Evolutionary conservation across 2,113 vertebrate genomes (phyloP), one percentile per base, ranked within the genome.

Genomic region (Girardinichthys multiradiatus): DNA sequence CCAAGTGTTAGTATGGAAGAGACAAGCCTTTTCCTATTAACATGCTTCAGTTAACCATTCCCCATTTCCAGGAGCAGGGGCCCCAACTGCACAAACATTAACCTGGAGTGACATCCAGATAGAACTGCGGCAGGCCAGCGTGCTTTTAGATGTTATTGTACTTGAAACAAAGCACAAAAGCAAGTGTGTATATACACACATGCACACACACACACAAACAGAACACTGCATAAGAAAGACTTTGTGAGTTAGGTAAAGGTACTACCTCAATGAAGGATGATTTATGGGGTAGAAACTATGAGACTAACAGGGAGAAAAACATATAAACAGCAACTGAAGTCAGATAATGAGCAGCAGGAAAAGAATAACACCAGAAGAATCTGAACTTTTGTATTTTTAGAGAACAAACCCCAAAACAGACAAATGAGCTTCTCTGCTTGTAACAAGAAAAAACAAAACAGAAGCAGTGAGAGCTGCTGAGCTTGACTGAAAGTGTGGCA

Each of bases 1-100:
- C 95, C 94, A 94, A 95, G 95, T 96, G 96, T 97, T 96, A 97
- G 96, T 96, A 94, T 95, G 95, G 94, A 96, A 95, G 94, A 95
- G 96, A 97, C 96, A 97, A 95, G 96, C 95, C 94, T 95, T 95
- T 94, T 95, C 95, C 93, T 95, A 96, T 96, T 94, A 94, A 95
- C 96, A 97, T 96, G 96, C 96, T 96, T 96, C 94, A 94, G 92
- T 96, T 96, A 96, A 93, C 94, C 93, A 89, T 94, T 95, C 92
- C 48, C 94, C 91, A 94, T 91, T 94, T 93, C 93, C 87, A 93
- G 90, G 86, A 92, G 89, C 89, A 89, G 88, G 28, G 83, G 81
- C 85, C 86, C 94, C 94, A 85, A 48, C 87, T 78, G 88, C 94
- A 93, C 89, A 94, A 94, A 95, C 87, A 92, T 94, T 96, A 96